These are phyloP conservation scores for Merluccius polli DNA, from an alignment of 2,797 vertebrate genomes.

Conservation along the genomic window DNA sequence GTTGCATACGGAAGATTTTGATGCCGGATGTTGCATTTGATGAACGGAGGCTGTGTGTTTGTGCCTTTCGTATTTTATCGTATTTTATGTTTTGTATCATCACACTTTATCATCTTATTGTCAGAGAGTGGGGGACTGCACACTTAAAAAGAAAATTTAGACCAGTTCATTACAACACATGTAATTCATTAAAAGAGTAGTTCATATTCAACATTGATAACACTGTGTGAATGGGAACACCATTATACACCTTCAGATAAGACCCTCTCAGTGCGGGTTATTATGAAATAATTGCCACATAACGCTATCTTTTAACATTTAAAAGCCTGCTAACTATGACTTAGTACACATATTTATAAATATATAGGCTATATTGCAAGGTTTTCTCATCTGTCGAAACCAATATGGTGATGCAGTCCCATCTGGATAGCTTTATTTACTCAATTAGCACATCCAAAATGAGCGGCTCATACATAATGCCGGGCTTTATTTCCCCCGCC, in stretches of 20 bases:
- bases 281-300: not conserved
- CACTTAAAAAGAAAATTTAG: not conserved
- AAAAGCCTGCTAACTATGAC: not conserved
- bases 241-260: not conserved
- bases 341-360: not conserved
- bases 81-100: not conserved
- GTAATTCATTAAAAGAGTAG: too few relatives aligned
- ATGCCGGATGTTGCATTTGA: not conserved
- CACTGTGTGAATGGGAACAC: not conserved
- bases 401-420: not conserved
- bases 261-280: not conserved
- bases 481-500: slow-evolving; percentile 29
- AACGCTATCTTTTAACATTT: not conserved
- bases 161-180: too few relatives aligned
- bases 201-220: not conserved
- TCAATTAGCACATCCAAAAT: slow-evolving; percentile 9
- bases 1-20: not conserved
- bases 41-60: not conserved
- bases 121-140: not conserved
- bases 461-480: slow-evolving; percentile 39
- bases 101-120: not conserved
- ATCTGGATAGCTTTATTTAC: slow-evolving; percentile 22
- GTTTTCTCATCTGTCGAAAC: not conserved
- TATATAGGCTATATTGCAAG: not conserved
- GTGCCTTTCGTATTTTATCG: not conserved